phyloP scores from a whole-genome alignment of 1,140 invertebrate species.

The Drosophila trapezifrons region DNA sequence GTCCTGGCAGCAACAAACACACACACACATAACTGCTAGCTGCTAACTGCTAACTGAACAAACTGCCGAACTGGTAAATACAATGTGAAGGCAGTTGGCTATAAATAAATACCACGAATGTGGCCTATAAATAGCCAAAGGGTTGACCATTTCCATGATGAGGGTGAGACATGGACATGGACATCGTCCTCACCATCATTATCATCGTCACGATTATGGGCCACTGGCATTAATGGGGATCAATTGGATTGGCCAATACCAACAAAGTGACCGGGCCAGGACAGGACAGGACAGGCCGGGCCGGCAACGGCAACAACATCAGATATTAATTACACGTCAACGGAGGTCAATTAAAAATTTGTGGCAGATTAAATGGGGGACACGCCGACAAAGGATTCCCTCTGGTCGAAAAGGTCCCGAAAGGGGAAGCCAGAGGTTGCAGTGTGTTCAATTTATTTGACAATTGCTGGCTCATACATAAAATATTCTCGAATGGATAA shows the following conservation, averaged over 20 bases:
- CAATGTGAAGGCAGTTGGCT: slow-evolving; percentile 19
- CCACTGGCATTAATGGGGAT: slow-evolving; percentile 38
- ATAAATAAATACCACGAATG: slow-evolving; percentile 47
- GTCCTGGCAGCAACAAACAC: background rate
- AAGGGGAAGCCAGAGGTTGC: background rate
- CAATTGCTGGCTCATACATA: slow-evolving; percentile 9
- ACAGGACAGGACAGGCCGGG: background rate
- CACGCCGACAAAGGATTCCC: slow-evolving; percentile 7
- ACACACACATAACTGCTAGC: background rate
- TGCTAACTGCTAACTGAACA: background rate
- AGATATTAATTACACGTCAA: slow-evolving; percentile 57
- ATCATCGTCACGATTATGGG: slow-evolving; percentile 16
- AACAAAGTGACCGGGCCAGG: background rate
- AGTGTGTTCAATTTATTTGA: slow-evolving; percentile 27
- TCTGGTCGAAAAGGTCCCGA: background rate
- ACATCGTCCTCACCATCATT: background rate
- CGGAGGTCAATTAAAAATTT: slow-evolving; percentile 56
- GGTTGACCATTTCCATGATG: slow-evolving; percentile 10
- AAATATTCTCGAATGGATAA: background rate
- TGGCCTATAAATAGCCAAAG: slow-evolving; percentile 36
- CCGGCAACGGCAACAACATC: slow-evolving; percentile 21
- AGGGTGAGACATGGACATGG: slow-evolving; percentile 9
- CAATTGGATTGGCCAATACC: slow-evolving; percentile 31
- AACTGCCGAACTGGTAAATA: slow-evolving; percentile 8
- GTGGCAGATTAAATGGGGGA: slow-evolving; percentile 50